A percentile compares a stretch with the other conserved stretches of the same genome.
Conservation (phyloP, 1,140 invertebrate genomes). For the Halictus rubicundus region DNA sequence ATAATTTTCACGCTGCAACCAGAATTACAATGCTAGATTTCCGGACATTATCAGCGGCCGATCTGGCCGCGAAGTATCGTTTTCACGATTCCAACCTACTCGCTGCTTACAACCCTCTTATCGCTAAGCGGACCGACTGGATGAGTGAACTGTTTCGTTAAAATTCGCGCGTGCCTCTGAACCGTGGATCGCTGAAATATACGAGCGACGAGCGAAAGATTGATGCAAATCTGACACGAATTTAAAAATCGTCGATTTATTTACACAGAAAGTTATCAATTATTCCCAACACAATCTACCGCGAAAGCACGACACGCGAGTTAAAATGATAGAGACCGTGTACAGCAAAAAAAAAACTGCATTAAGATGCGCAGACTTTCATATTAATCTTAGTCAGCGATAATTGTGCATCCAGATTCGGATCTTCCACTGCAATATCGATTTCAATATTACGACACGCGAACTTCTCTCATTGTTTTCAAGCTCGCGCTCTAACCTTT, state of each 20-base stretch:
- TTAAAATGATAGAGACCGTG: background rate
- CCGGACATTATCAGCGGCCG: background rate
- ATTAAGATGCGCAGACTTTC: background rate
- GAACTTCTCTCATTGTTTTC: background rate
- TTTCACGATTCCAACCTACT: background rate
- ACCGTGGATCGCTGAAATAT: background rate
- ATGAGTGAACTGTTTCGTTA: background rate
- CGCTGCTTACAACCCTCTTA: background rate
- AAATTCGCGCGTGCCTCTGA: background rate
- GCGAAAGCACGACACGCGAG: background rate
- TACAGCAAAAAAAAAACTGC: background rate
- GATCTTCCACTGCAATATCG: background rate
- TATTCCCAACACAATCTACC: background rate
- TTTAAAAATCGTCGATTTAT: constrained; percentile 2
- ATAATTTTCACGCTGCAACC: background rate
- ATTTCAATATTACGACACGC: background rate
- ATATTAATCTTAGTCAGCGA: background rate
- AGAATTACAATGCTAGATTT: background rate
- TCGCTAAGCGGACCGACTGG: background rate
- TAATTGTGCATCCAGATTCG: background rate
- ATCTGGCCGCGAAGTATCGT: background rate
- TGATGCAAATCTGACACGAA: constrained; percentile 2
- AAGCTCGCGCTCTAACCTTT: background rate
- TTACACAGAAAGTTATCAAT: background rate
- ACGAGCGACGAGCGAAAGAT: background rate